Conservation (phyloP, 2,113 vertebrate species). For the Oreotrochilus melanogaster region DNA sequence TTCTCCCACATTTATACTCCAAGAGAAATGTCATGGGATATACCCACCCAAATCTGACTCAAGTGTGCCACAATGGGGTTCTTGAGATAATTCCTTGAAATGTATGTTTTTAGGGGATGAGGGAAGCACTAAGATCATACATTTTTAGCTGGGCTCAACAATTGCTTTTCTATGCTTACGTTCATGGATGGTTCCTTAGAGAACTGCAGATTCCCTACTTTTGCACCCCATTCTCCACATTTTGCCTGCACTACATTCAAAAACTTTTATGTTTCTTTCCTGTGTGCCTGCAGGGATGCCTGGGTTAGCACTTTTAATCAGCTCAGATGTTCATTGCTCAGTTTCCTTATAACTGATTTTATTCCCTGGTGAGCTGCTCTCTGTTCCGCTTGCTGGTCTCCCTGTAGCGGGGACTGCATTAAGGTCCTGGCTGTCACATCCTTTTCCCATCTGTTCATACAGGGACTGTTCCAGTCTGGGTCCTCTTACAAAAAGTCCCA, state of each 20-base stretch:
- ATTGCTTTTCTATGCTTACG: neutral
- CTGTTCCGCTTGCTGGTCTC: neutral
- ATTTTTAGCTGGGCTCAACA: neutral
- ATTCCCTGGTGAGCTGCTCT: neutral
- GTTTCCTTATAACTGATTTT: neutral
- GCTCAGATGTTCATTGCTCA: neutral
- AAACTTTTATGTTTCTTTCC: neutral
- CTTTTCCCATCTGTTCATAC: slow-evolving; percentile 14
- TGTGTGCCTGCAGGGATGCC: neutral
- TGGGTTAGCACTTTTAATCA: neutral
- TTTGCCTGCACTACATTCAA: neutral
- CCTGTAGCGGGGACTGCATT: neutral
- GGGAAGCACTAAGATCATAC: neutral
- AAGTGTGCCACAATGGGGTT: neutral
- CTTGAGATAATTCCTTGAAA: neutral
- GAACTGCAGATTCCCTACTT: neutral
- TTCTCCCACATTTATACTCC: neutral
- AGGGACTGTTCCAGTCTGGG: neutral
- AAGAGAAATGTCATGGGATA: neutral
- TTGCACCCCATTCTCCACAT: neutral
- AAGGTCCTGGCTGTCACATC: neutral
- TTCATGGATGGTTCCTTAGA: neutral
- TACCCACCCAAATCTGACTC: neutral
- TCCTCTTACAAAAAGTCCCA: neutral
- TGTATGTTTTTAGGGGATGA: neutral